phyloP scores from a whole-genome alignment of 2,113 vertebrate species.

The Cyanoderma ruficeps region DNA sequence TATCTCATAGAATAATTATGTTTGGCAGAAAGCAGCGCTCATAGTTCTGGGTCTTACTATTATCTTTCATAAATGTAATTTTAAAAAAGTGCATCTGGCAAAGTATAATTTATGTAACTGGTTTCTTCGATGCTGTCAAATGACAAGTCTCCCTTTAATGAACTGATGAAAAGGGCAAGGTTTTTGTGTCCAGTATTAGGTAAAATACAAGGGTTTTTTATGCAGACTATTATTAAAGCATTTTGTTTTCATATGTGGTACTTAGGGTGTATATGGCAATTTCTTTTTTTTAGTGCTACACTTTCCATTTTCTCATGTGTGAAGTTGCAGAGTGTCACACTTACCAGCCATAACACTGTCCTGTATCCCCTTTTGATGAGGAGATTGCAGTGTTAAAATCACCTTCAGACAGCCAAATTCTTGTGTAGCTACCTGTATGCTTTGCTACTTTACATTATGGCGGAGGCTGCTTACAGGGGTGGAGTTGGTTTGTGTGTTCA shows the following conservation, averaged over 20 bases:
- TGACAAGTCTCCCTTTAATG: not conserved
- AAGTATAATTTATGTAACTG: not conserved
- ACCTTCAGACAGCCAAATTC: not conserved
- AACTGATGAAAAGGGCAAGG: not conserved
- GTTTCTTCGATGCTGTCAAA: not conserved
- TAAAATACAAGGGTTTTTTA: not conserved
- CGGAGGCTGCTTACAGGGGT: not conserved
- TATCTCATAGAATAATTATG: not conserved
- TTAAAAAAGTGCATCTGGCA: not conserved
- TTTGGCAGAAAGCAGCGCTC: not conserved
- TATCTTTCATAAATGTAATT: not conserved
- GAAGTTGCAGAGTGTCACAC: not conserved
- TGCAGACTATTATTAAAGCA: not conserved
- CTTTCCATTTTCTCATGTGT: not conserved
- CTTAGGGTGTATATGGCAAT: not conserved
- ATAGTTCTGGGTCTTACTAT: not conserved
- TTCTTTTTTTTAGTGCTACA: not conserved
- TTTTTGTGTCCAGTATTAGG: not conserved
- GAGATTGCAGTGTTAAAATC: not conserved
- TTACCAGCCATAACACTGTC: not conserved
- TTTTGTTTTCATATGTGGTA: not conserved
- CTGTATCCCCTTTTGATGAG: not conserved
- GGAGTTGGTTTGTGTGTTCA: not conserved
- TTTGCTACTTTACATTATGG: not conserved
- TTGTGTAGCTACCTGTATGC: not conserved